Base-by-base conservation (phyloP, 2,113 vertebrate genomes). In the Alaudala cheleensis region DNA sequence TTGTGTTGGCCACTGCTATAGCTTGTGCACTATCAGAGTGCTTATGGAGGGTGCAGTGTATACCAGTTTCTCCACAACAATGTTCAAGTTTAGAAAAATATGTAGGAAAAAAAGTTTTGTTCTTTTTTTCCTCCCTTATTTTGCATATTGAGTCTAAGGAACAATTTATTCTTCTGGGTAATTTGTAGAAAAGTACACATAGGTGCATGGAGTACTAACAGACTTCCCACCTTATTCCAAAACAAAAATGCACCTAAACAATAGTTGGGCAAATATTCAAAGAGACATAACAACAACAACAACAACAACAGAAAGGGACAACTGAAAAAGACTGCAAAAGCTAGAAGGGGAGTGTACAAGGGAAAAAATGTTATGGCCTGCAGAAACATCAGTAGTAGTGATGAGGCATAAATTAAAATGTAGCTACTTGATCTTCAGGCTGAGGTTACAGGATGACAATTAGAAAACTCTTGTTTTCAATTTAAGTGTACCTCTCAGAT, bases 31-130 rank as follows among this genome's bases (percentile, higher is more conserved):
- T 67, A 26, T 33, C 51, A 56, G 22, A 47, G 7, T 33, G 24
- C 28, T 53, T 58, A 56, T 3, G 21, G 11, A 88, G 5, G 3
- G 8, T 39, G 34, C 34, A 95, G 34, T 25, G 54, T 51, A 42
- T 19, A 49, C 11, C 47, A 80, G 15, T 28, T 80, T 91, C 33
- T 80, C 21, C 28, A 33, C 10, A 69, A 26, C 10, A 0, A 0
- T 22, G 8, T 29, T 88, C 25, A 69, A 83, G 24, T 64, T 61
- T 26, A 83, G 29, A 64, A 91, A 86, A 76, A 58, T 33, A 18
- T 3, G 10, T 18, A 51, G 10, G 10, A 37, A 23, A 33, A 47
- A 18, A 34, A 6, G 2, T 22, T 44, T 56, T 50, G 8, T 28
- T 42, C 9, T 14, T 24, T 9, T 9, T 1, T 7, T 5, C 12